Conservation (phyloP, 2,113 vertebrate genomes). For the Lontra canadensis region DNA sequence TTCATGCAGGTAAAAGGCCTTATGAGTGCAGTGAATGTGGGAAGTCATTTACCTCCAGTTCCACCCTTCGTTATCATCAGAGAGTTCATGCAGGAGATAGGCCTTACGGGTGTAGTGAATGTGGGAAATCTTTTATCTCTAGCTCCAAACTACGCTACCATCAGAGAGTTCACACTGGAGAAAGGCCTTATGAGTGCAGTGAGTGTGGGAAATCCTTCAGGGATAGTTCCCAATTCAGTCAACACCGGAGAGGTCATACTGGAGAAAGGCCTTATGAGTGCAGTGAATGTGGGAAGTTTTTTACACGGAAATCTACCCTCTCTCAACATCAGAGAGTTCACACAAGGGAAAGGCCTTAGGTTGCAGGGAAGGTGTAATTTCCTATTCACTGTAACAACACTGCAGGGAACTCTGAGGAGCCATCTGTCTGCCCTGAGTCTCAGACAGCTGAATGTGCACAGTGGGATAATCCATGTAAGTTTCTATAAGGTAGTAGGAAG, state of each 20-base stretch:
- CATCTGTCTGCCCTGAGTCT: background rate
- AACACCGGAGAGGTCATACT: background rate
- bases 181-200: background rate
- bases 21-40: constrained; percentile 12
- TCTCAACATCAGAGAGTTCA: background rate
- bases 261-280: background rate
- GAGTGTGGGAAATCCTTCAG: constrained; percentile 43
- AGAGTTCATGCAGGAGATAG: constrained; percentile 29
- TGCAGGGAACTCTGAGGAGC: background rate
- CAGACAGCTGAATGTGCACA: background rate
- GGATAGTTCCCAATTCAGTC: background rate
- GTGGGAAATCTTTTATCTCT: background rate
- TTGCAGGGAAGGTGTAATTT: background rate
- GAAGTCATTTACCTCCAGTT: constrained; percentile 27
- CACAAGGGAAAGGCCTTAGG: background rate
- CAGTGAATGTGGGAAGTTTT: background rate
- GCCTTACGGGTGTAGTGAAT: background rate
- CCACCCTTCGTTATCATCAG: constrained; percentile 24
- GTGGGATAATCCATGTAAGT: background rate
- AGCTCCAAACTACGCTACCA: background rate
- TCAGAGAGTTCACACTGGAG: constrained; percentile 27
- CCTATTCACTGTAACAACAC: background rate
- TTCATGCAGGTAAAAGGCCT: constrained; percentile 1
- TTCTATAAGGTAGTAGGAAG: background rate
- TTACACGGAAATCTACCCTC: background rate